A percentile compares a stretch with the other conserved stretches of the same genome.
Evolutionary conservation across 2,888 invertebrate genomes (phyloP).

Genomic region (Phlogophora meticulosa): DNA sequence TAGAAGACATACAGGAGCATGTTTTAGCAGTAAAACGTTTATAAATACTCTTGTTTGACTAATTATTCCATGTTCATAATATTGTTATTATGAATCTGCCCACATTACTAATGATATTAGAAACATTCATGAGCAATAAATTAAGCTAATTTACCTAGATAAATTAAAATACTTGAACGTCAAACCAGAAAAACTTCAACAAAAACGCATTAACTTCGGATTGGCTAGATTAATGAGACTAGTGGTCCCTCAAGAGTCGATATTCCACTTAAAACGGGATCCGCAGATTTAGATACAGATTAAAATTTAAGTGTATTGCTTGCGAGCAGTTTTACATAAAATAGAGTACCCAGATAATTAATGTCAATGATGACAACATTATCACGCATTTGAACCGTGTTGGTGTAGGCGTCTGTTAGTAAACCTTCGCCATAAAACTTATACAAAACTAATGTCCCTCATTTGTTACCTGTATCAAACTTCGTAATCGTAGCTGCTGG

Average conservation of each 20-base stretch:
- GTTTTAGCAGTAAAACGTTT: no score
- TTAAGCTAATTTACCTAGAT: no score
- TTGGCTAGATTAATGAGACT: no score
- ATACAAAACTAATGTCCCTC: not conserved
- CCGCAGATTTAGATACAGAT: no score
- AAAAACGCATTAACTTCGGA: no score
- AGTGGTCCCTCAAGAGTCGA: no score
- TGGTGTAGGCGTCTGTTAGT: conserved; percentile 82
- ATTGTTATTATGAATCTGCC: not conserved
- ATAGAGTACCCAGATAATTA: not conserved
- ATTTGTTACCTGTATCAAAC: conserved; percentile 93
- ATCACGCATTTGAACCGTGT: conserved; percentile 21
- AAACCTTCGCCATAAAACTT: conserved; percentile 62
- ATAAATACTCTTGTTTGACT: not conserved
- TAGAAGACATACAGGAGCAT: no score
- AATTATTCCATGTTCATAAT: not conserved
- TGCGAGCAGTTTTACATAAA: not conserved
- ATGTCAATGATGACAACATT: conserved; percentile 23
- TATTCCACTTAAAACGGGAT: no score
- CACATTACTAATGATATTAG: not conserved
- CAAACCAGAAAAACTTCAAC: not conserved
- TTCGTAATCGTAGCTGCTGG: conserved; percentile 96
- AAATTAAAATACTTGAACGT: no score
- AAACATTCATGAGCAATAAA: not conserved
- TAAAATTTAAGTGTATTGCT: no score